Evolutionary conservation across 2,888 invertebrate species (phyloP).

Genomic region (Phyllotreta cruciferae): DNA sequence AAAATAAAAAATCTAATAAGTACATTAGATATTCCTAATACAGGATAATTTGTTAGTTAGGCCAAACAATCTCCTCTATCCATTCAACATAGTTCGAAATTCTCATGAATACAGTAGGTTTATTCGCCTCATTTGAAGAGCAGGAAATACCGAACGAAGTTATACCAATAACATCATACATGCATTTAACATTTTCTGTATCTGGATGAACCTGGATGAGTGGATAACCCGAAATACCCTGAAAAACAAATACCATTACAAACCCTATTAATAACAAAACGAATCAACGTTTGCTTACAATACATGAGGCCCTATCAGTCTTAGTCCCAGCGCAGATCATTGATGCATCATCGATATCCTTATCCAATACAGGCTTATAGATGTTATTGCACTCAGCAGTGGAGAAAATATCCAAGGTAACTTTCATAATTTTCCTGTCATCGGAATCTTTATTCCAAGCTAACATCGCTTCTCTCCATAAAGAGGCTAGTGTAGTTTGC

Average conservation of each 20-base stretch:
- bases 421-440: constrained; percentile 60
- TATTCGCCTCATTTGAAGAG: constrained; percentile 54
- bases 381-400: constrained; percentile 54
- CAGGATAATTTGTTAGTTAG: constrained; percentile 31
- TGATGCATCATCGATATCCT: constrained; percentile 59
- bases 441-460: constrained; percentile 58
- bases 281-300: neutral
- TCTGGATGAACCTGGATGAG: constrained; percentile 57
- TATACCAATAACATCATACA: constrained; percentile 62
- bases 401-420: constrained; percentile 59
- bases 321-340: constrained; percentile 66
- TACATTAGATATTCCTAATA: too few species aligned
- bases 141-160: constrained; percentile 60
- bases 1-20: constrained; percentile 1
- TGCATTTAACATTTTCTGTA: constrained; percentile 56
- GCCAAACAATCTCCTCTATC: constrained; percentile 64
- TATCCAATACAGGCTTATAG: constrained; percentile 42
- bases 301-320: too few species aligned
- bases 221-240: constrained; percentile 75
- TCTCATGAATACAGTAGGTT: constrained; percentile 63
- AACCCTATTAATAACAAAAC: constrained; percentile 12
- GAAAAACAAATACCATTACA: constrained; percentile 35
- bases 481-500: constrained; percentile 55
- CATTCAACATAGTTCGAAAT: constrained; percentile 61
- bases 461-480: constrained; percentile 35